These are phyloP conservation scores for Sebastiscus albofasciatus DNA, from an alignment of 2,797 vertebrate genomes.

Conservation along the genomic window DNA sequence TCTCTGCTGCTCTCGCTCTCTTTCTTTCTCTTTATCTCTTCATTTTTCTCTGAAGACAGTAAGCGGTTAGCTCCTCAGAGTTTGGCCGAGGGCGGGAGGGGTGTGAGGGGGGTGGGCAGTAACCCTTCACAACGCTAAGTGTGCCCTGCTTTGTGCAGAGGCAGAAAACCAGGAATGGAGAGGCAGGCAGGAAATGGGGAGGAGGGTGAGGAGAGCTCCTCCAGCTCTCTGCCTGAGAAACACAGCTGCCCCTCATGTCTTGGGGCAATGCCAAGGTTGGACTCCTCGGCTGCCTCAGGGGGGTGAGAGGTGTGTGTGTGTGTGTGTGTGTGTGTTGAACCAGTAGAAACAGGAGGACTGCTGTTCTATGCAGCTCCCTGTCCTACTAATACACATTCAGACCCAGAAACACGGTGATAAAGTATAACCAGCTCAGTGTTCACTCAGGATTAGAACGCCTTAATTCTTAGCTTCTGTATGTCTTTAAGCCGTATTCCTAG, in stretches of 20 bases:
- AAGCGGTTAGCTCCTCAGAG: constrained; percentile 17
- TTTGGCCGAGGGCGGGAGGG: neutral
- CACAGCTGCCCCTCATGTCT: constrained; percentile 80
- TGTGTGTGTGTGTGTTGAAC: constrained; percentile 18
- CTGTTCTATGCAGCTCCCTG: constrained; percentile 61
- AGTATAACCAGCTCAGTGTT: constrained; percentile 36
- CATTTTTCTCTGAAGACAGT: constrained; percentile 32
- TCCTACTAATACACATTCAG: constrained; percentile 61
- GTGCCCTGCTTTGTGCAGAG: constrained; percentile 46
- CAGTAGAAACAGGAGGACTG: constrained; percentile 66
- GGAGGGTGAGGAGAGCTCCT: constrained; percentile 60
- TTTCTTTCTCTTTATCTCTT: constrained; percentile 23
- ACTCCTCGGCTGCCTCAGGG: constrained; percentile 56
- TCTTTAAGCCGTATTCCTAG: neutral
- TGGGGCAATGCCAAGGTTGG: constrained; percentile 70
- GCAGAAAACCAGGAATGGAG: constrained; percentile 50
- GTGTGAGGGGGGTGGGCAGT: neutral
- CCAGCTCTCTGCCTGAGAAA: constrained; percentile 68
- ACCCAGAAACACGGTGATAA: constrained; percentile 37
- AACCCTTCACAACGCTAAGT: constrained; percentile 52
- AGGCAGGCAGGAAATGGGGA: constrained; percentile 65
- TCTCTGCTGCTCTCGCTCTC: constrained; percentile 30
- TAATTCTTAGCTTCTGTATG: constrained; percentile 27
- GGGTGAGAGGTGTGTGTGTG: constrained; percentile 32
- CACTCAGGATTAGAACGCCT: constrained; percentile 29